Evolutionary conservation across 2,888 invertebrate species (phyloP).

Genomic region (Nomada flava): DNA sequence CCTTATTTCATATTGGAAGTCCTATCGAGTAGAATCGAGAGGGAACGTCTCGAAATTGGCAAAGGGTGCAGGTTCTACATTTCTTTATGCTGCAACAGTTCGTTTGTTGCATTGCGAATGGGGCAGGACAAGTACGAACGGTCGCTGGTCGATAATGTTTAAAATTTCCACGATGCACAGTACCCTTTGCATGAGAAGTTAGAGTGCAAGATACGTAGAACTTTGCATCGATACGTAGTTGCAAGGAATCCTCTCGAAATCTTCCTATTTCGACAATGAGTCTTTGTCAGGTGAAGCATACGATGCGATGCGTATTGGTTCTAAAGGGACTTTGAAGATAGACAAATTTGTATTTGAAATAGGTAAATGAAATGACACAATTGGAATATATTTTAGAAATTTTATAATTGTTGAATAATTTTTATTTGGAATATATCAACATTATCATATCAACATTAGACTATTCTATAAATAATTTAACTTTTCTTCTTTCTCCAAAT

Average conservation of each 20-base stretch:
- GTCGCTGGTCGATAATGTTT: slow-evolving; percentile 18
- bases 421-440: no score
- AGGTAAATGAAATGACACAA: no score
- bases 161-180: slow-evolving; percentile 29
- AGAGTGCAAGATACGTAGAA: slow-evolving; percentile 46
- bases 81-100: background rate
- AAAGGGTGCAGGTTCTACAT: background rate
- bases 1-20: background rate
- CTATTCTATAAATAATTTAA: no score
- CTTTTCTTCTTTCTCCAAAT: no score
- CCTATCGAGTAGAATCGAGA: background rate
- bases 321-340: background rate
- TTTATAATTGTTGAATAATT: no score
- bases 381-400: no score
- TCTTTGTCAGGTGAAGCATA: background rate
- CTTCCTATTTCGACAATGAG: background rate
- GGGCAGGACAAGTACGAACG: background rate
- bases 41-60: background rate
- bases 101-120: background rate
- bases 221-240: slow-evolving; percentile 34
- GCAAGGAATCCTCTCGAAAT: slow-evolving; percentile 24
- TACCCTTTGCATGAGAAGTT: slow-evolving; percentile 45
- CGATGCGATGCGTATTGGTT: background rate
- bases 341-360: no score
- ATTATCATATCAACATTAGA: no score